A percentile compares a stretch with the other conserved stretches of the same genome.
phyloP scores from a whole-genome alignment of 2,888 invertebrate genomes.

The Agrilus biguttatus region DNA sequence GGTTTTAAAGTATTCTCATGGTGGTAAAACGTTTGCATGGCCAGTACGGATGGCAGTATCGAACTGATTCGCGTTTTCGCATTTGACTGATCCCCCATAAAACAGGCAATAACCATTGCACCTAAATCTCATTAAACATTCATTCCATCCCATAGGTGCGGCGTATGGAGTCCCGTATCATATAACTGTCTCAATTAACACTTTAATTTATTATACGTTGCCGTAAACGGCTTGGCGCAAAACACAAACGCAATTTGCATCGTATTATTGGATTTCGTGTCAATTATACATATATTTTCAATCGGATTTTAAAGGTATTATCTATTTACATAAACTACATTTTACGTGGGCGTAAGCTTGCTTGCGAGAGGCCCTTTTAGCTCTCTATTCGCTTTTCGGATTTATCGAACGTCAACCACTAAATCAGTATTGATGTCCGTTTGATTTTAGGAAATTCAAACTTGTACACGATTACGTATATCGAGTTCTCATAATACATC shows the following conservation, averaged over 20 bases:
- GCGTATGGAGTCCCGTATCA: slow-evolving; percentile 9
- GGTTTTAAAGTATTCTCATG: no score
- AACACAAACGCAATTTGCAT: slow-evolving; percentile 17
- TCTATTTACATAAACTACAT: no score
- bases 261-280: slow-evolving; percentile 12
- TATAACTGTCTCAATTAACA: slow-evolving; percentile 16
- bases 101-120: slow-evolving; percentile 1
- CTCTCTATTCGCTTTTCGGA: background rate
- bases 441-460: no score
- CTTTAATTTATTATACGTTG: slow-evolving; percentile 19
- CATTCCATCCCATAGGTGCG: slow-evolving; percentile 4
- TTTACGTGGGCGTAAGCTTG: background rate
- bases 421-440: no score
- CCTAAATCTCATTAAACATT: slow-evolving; percentile 4
- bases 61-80: background rate
- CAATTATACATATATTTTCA: slow-evolving; percentile 11
- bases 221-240: slow-evolving; percentile 16
- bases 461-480: no score
- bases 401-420: no score
- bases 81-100: background rate
- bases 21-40: no score
- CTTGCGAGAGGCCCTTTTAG: background rate
- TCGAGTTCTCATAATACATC: no score
- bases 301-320: slow-evolving; percentile 1
- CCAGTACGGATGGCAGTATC: background rate